Evolutionary conservation across 2,797 vertebrate species (phyloP).

Genomic region (Oryzias sinensis): DNA sequence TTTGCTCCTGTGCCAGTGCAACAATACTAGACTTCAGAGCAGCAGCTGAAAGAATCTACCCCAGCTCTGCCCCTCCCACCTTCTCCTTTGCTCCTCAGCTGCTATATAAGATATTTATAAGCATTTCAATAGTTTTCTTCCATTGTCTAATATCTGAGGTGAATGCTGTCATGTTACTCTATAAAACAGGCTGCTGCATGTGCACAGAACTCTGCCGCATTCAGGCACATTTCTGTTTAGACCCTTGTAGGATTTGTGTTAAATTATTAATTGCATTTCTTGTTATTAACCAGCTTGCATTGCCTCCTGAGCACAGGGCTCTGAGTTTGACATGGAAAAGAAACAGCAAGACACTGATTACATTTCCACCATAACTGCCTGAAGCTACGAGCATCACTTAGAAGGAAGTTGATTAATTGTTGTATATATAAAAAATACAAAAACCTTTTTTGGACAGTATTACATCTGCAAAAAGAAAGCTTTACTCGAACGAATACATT

Average conservation of each 20-base stretch:
- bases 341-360: constrained; percentile 53
- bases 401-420: constrained; percentile 8
- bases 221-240: constrained; percentile 42
- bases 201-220: constrained; percentile 37
- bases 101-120: constrained; percentile 75
- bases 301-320: constrained; percentile 30
- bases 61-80: constrained; percentile 19
- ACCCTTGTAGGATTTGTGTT: constrained; percentile 46
- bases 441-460: not conserved
- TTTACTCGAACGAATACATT: not conserved
- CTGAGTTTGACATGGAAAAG: constrained; percentile 31
- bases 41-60: constrained; percentile 30
- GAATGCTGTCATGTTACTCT: constrained; percentile 76
- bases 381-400: constrained; percentile 11
- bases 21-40: constrained; percentile 42
- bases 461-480: not conserved
- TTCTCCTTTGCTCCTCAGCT: constrained; percentile 28
- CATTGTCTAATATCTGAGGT: constrained; percentile 71
- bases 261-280: constrained; percentile 68
- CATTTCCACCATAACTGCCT: constrained; percentile 31
- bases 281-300: constrained; percentile 49
- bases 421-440: not conserved
- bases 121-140: constrained; percentile 74
- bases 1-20: constrained; percentile 30
- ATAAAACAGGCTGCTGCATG: constrained; percentile 34